Percentiles rank a stretch among this genome's conserved stretches.
Evolutionary conservation across 2,888 invertebrate species (phyloP).

Genomic region (Volucella inanis): DNA sequence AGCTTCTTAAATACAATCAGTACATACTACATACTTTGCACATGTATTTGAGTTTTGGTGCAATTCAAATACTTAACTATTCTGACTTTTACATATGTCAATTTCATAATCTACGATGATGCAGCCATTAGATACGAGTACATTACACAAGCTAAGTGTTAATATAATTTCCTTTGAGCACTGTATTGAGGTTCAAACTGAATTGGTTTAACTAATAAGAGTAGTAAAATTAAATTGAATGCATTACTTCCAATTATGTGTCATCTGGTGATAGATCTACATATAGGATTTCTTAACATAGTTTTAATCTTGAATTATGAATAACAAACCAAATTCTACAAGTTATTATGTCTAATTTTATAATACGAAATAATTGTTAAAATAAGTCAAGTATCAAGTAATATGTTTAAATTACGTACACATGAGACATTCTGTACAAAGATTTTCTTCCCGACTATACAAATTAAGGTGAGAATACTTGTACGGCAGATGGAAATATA

Average conservation of each 20-base stretch:
- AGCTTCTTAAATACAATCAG: background rate
- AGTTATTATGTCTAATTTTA: too few species aligned
- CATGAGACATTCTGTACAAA: too few species aligned
- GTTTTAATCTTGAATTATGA: too few species aligned
- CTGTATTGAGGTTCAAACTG: slow-evolving; percentile 63
- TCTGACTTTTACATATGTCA: background rate
- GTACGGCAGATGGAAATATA: too few species aligned
- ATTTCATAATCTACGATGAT: background rate
- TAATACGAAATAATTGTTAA: background rate
- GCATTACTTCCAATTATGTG: background rate
- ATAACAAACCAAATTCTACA: too few species aligned
- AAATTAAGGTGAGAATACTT: too few species aligned
- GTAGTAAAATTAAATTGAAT: background rate
- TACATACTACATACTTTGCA: background rate
- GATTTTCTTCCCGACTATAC: too few species aligned
- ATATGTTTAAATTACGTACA: too few species aligned
- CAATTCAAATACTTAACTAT: background rate
- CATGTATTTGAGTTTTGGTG: background rate
- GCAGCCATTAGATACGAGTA: slow-evolving; percentile 9
- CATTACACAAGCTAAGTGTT: slow-evolving; percentile 30
- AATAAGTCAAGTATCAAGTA: too few species aligned
- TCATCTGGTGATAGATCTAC: background rate
- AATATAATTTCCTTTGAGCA: slow-evolving; percentile 17
- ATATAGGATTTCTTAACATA: background rate
- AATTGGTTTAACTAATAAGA: slow-evolving; percentile 9